Evolutionary conservation across 2,888 invertebrate species (phyloP).

Genomic region (Esperia sulphurella): DNA sequence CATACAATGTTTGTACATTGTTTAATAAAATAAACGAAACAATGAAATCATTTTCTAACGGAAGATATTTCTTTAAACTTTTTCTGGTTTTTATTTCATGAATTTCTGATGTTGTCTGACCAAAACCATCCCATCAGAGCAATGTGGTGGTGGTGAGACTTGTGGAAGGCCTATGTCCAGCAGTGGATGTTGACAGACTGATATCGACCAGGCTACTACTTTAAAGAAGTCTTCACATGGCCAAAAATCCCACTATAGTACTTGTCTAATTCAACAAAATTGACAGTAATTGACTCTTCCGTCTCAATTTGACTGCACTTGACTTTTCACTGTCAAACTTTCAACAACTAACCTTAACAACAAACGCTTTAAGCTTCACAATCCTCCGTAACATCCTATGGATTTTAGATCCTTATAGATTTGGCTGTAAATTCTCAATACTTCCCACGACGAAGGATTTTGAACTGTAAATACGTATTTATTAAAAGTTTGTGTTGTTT

Average conservation of each 20-base stretch:
- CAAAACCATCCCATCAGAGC: too few species aligned
- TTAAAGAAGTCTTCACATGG: constrained; percentile 5
- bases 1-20: too few species aligned
- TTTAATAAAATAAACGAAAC: too few species aligned
- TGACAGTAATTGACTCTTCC: constrained; percentile 64
- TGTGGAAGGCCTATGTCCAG: too few species aligned
- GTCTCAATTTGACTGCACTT: constrained; percentile 43
- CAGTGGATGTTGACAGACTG: too few species aligned
- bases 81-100: too few species aligned
- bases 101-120: too few species aligned
- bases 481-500: neutral
- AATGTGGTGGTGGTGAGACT: too few species aligned
- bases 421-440: neutral
- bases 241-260: constrained; percentile 50
- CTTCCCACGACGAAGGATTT: neutral
- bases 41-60: too few species aligned
- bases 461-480: neutral
- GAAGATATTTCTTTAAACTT: too few species aligned
- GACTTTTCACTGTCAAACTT: constrained; percentile 12
- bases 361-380: constrained; percentile 13
- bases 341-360: constrained; percentile 5
- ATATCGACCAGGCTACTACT: too few species aligned
- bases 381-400: neutral
- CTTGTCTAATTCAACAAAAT: constrained; percentile 50
- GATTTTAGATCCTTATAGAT: constrained; percentile 17